A percentile compares a stretch with the other conserved stretches of the same genome.
Evolutionary conservation across 1,140 invertebrate genomes (phyloP).

Genomic region (Saxidomus purpurata): DNA sequence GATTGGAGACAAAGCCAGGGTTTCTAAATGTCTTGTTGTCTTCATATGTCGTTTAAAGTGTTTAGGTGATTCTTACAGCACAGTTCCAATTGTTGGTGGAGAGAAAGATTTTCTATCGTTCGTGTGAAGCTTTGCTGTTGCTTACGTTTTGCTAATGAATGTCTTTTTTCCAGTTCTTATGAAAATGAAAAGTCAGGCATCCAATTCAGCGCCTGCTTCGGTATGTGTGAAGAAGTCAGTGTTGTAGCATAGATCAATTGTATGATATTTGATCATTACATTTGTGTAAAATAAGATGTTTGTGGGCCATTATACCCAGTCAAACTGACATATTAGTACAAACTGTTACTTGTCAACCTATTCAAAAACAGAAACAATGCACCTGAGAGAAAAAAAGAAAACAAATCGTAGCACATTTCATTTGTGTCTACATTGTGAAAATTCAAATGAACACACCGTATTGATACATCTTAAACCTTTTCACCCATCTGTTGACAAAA

Average conservation of each 20-base stretch:
- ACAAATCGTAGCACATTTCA: too few relatives aligned
- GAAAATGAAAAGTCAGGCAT: conserved; percentile 33
- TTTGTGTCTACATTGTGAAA: too few relatives aligned
- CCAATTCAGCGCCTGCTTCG: conserved; percentile 36
- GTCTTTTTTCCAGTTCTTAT: conserved; percentile 61
- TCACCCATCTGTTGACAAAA: too few relatives aligned
- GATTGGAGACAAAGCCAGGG: background rate
- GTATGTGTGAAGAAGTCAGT: conserved; percentile 37
- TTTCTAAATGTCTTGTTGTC: background rate
- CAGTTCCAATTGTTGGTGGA: background rate
- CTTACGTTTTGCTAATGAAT: conserved; percentile 44
- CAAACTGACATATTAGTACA: background rate
- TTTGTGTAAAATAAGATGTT: background rate
- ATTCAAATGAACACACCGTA: too few relatives aligned
- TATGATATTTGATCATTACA: background rate
- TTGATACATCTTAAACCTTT: too few relatives aligned
- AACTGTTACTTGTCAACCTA: too few relatives aligned
- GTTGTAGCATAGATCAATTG: background rate
- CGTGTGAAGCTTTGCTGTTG: background rate
- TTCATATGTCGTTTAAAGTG: background rate
- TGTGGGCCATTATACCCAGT: background rate
- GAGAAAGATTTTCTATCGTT: background rate
- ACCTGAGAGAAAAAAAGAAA: too few relatives aligned
- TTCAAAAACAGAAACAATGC: too few relatives aligned
- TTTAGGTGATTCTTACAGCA: background rate